phyloP scores from a whole-genome alignment of 2,113 vertebrate species.

The Pyxicephalus adspersus region DNA sequence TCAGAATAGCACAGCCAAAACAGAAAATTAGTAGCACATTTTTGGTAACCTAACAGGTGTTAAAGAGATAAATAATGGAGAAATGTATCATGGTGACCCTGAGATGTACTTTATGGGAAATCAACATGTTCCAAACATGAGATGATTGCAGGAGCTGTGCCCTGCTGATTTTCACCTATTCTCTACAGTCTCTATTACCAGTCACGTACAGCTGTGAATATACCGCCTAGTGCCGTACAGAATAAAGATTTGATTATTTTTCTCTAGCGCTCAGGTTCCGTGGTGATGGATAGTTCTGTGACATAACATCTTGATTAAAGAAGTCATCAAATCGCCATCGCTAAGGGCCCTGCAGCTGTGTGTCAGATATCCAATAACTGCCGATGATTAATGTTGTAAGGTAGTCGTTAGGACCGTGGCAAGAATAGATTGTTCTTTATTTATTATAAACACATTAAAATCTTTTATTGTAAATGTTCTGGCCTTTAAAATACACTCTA shows the following conservation, averaged over 20 bases:
- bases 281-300: slow-evolving; percentile 6
- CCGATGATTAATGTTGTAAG: not conserved
- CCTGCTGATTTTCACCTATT: not conserved
- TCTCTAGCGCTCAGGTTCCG: not conserved
- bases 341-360: slow-evolving; percentile 4
- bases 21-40: too few relatives aligned
- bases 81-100: too few relatives aligned
- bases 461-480: slow-evolving; percentile 7
- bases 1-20: too few relatives aligned
- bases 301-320: slow-evolving; percentile 35
- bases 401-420: slow-evolving; percentile 22
- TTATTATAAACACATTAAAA: slow-evolving; percentile 7
- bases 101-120: too few relatives aligned
- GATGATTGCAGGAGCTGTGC: too few relatives aligned
- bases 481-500: too few relatives aligned
- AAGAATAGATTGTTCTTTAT: slow-evolving; percentile 7
- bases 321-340: slow-evolving; percentile 32
- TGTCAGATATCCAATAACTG: slow-evolving; percentile 26
- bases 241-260: slow-evolving; percentile 13
- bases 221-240: not conserved
- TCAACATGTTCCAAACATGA: too few relatives aligned
- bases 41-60: too few relatives aligned
- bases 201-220: not conserved
- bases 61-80: too few relatives aligned
- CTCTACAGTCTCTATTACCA: not conserved